A percentile compares a stretch with the other conserved stretches of the same genome.
These are phyloP conservation scores for Caenorhabditis tropicalis DNA, from an alignment of 1,140 invertebrate genomes.

Conservation along the genomic window DNA sequence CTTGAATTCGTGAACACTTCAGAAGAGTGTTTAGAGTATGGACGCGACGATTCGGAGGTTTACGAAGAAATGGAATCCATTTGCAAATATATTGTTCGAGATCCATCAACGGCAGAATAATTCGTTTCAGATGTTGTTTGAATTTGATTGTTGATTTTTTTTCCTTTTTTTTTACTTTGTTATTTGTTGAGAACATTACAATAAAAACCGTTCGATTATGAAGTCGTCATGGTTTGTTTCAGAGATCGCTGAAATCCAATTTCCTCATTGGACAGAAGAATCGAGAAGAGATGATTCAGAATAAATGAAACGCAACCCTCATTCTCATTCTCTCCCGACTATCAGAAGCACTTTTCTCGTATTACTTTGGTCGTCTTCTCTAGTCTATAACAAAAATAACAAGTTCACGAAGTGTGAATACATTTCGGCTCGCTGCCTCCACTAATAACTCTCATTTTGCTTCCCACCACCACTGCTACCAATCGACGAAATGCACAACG, in stretches of 20 bases:
- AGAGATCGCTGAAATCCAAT: neutral
- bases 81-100: slow-evolving; percentile 31
- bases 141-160: neutral
- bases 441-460: neutral
- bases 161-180: neutral
- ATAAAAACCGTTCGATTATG: neutral
- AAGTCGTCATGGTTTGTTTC: neutral
- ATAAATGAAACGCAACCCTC: neutral
- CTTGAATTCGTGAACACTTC: slow-evolving; percentile 19
- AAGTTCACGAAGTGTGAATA: neutral
- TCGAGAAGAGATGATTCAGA: neutral
- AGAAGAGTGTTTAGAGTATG: neutral
- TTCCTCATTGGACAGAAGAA: neutral
- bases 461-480: neutral
- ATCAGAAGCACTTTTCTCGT: neutral
- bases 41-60: neutral
- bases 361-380: neutral
- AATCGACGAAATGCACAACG: neutral
- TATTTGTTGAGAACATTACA: neutral
- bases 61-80: slow-evolving; percentile 22
- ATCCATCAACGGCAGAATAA: neutral
- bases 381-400: neutral
- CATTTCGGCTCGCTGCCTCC: neutral
- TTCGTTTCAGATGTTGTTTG: neutral
- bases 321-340: neutral